Evolutionary conservation across 1,140 invertebrate genomes (phyloP).

Genomic region (Procambarus clarkii): DNA sequence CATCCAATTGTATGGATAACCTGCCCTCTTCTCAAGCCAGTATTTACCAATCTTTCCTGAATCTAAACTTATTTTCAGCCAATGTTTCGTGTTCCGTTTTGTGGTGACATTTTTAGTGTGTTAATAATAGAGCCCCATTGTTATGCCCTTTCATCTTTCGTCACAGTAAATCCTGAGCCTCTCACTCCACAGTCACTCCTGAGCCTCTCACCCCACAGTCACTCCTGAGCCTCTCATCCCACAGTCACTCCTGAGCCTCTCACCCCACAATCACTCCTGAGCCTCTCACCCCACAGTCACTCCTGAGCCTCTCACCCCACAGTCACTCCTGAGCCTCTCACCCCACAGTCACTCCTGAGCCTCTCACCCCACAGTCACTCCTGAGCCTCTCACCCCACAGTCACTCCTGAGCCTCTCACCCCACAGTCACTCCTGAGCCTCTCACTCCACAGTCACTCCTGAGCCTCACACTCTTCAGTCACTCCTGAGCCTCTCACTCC

Average conservation of each 20-base stretch:
- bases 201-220: background rate
- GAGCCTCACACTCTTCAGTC: too few relatives aligned
- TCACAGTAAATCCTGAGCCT: too few relatives aligned
- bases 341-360: too few relatives aligned
- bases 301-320: background rate
- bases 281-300: background rate
- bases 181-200: too few relatives aligned
- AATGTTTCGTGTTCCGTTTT: background rate
- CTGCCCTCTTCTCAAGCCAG: background rate
- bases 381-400: background rate
- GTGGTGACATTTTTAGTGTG: background rate
- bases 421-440: background rate
- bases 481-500: too few relatives aligned
- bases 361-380: background rate
- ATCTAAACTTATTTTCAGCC: background rate
- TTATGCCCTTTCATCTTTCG: too few relatives aligned
- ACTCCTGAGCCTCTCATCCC: background rate
- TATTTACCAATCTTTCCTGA: too few relatives aligned
- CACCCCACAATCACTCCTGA: background rate
- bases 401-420: background rate
- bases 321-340: background rate
- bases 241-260: background rate
- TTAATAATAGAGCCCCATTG: too few relatives aligned
- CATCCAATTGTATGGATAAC: background rate
- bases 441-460: background rate